Evolutionary conservation across 2,113 vertebrate genomes (phyloP).

Genomic region (Microcebus lehilahytsara): DNA sequence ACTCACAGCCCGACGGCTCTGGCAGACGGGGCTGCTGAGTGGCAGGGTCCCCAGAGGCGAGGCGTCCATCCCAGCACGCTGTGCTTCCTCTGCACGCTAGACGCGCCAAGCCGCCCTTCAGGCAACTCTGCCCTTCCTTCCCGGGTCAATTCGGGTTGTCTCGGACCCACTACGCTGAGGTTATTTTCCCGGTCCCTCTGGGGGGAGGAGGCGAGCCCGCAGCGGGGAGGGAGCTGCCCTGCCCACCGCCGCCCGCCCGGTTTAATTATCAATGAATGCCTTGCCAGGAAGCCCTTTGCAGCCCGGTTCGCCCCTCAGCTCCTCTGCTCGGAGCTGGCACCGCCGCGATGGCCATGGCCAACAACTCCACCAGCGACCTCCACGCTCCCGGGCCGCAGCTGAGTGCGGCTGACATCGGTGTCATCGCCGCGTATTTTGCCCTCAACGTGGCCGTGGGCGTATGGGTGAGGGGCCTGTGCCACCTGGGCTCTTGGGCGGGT

Average conservation of each 20-base stretch:
- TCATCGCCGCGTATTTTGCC: slow-evolving; percentile 90
- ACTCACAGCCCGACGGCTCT: background rate
- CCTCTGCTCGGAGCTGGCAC: background rate
- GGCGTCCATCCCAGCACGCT: background rate
- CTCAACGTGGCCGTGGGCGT: slow-evolving; percentile 93
- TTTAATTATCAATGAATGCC: slow-evolving; percentile 92
- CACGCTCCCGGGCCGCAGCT: slow-evolving; percentile 80
- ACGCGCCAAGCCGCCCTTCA: background rate
- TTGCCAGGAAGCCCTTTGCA: background rate
- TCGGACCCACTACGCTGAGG: background rate
- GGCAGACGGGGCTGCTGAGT: background rate
- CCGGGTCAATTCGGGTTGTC: background rate
- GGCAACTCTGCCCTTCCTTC: background rate
- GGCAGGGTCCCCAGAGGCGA: background rate
- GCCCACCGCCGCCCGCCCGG: background rate
- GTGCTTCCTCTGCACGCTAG: background rate
- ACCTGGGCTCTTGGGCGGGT: background rate
- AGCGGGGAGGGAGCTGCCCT: background rate
- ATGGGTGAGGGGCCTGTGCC: slow-evolving; percentile 86
- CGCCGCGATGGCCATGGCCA: slow-evolving; percentile 47
- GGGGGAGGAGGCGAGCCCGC: background rate
- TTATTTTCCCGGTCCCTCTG: background rate
- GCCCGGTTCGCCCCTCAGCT: background rate
- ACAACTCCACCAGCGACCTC: slow-evolving; percentile 81
- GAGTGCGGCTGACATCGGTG: slow-evolving; percentile 86